Evolutionary conservation across 2,113 vertebrate genomes (phyloP), one percentile per base, ranked within the genome.

Genomic region (Furnarius figulus): DNA sequence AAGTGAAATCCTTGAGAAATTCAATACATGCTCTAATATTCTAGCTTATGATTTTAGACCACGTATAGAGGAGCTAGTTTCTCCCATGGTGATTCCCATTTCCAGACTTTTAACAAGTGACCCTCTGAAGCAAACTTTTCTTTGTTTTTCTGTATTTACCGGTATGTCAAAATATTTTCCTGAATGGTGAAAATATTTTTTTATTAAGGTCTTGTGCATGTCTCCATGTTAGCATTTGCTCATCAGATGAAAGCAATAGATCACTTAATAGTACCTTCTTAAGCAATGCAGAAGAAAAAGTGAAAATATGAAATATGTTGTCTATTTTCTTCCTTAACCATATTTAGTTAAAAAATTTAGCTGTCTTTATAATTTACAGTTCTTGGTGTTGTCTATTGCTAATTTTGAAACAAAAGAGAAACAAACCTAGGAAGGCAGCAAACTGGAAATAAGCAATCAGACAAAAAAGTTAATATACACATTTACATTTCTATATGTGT

Each of bases 21-120:
- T 22, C n/a, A 39, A 8, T 2, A 3, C 3, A 2, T 20, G 13
- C 24, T 82, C 55, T 47, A 65, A 74, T 37, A n/a, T 42, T 62
- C n/a, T 8, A 10, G 12, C 10, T 68, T 72, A 8, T 16, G 7
- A 37, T 56, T 71, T 71, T 19, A 72, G 21, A 22, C 30, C 1
- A 4, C 4, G 2, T 24, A 2, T 7, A 2, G 0, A 33, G 19
- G 14, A 89, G 16, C 6, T 39, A 15, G 4, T 50, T 78, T 25
- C 39, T 85, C 21, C 18, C 13, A 12, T 1, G 12, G 19, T 14
- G 20, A 35, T 25, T 33, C 33, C 40, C 10, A 5, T 39, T 75
- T 66, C 28, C 39, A 77, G 20, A 10, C 8, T 65, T 82, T 15
- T 10, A 52, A 50, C 8, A n/a, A 50, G 23, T 10, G 4, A 18